Conservation (phyloP, 1,140 invertebrate species). For the Drosophila biarmipes region DNA sequence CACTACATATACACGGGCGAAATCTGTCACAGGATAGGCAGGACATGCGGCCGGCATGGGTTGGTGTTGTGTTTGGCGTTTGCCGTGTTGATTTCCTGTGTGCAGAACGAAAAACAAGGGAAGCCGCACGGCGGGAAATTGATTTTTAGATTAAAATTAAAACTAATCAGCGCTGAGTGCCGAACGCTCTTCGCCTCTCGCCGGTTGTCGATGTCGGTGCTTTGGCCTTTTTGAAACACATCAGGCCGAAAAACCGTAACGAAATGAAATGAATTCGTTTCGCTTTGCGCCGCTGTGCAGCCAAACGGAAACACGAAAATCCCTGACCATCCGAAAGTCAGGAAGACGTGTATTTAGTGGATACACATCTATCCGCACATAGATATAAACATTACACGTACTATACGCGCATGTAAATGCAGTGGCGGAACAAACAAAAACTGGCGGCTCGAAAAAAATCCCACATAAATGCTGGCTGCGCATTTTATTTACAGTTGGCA, state of each 20-base stretch:
- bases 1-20: slow-evolving; percentile 1
- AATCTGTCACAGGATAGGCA: slow-evolving; percentile 69
- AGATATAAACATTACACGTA: slow-evolving; percentile 35
- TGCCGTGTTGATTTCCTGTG: slow-evolving; percentile 80
- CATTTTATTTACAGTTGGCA: slow-evolving; percentile 80
- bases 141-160: slow-evolving; percentile 84
- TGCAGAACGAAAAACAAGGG: slow-evolving; percentile 73
- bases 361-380: slow-evolving; percentile 4
- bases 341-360: slow-evolving; percentile 29
- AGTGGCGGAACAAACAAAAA: slow-evolving; percentile 58
- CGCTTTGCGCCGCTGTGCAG: slow-evolving; percentile 58
- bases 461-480: slow-evolving; percentile 71
- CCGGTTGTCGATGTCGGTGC: slow-evolving; percentile 30
- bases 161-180: slow-evolving; percentile 83
- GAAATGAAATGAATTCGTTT: slow-evolving; percentile 78
- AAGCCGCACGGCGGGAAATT: slow-evolving; percentile 72
- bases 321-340: slow-evolving; percentile 46
- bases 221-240: slow-evolving; percentile 67
- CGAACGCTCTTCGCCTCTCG: slow-evolving; percentile 21
- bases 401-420: slow-evolving; percentile 47
- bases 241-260: slow-evolving; percentile 79
- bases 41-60: slow-evolving; percentile 28
- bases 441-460: slow-evolving; percentile 27
- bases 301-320: slow-evolving; percentile 76
- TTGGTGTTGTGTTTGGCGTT: slow-evolving; percentile 23